phyloP scores from a whole-genome alignment of 23 tunicate genomes.

The Styela clava region DNA sequence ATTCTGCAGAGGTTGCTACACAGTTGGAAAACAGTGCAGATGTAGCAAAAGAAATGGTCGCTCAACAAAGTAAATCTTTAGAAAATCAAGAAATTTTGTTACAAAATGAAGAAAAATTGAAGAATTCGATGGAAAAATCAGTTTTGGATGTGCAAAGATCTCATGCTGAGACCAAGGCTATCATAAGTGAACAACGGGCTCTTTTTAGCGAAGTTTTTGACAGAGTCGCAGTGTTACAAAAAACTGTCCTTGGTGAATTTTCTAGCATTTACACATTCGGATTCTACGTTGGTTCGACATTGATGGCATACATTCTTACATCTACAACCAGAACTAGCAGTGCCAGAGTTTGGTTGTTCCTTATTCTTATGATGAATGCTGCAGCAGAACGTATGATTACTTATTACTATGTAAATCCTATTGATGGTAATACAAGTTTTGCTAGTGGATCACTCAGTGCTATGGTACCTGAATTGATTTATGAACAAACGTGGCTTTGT shows the following conservation, averaged over 20 bases:
- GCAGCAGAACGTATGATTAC: conserved; percentile 45
- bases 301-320: conserved; percentile 69
- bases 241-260: conserved; percentile 89
- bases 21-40: conserved; percentile 52
- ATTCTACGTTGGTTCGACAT: conserved; percentile 69
- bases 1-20: conserved; percentile 70
- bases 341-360: conserved; percentile 69
- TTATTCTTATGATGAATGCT: conserved; percentile 58
- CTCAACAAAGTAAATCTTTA: conserved; percentile 53
- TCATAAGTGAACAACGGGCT: conserved; percentile 70
- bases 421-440: conserved; percentile 14
- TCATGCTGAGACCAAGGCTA: conserved; percentile 65
- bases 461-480: conserved; percentile 50
- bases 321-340: conserved; percentile 54
- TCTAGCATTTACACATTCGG: conserved; percentile 83
- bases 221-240: conserved; percentile 78
- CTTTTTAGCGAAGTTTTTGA: conserved; percentile 81
- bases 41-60: conserved; percentile 65
- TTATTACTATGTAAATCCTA: conserved; percentile 25
- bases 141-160: conserved; percentile 67
- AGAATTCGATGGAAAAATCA: conserved; percentile 64
- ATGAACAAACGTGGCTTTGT: conserved; percentile 63
- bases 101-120: conserved; percentile 46
- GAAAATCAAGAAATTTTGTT: conserved; percentile 74
- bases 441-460: conserved; percentile 14